Conservation (phyloP, 1,140 invertebrate genomes). For the Pseudachorutes palmiensis region DNA sequence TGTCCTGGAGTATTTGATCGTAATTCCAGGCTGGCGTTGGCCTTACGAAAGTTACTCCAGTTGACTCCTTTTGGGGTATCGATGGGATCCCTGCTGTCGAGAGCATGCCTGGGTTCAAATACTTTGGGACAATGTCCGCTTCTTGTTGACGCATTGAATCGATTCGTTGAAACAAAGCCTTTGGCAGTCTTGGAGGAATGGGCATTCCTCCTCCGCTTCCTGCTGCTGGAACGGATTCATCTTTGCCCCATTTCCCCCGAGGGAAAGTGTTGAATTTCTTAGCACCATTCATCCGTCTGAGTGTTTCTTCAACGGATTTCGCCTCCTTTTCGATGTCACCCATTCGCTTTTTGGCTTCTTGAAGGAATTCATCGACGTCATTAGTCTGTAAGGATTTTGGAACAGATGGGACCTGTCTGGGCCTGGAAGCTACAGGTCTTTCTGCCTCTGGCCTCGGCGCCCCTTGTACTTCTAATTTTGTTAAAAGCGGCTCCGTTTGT, state of each 20-base stretch:
- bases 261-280: no score
- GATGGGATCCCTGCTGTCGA: no score
- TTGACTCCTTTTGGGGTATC: no score
- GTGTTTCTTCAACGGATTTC: slow-evolving; percentile 12
- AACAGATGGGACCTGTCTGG: neutral
- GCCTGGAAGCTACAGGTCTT: neutral
- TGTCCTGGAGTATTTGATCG: no score
- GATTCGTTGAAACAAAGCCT: no score
- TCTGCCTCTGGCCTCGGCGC: neutral
- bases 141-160: no score
- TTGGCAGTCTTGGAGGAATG: no score
- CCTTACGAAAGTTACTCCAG: no score
- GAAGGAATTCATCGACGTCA: slow-evolving; percentile 27
- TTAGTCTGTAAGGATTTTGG: neutral
- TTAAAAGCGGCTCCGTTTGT: neutral
- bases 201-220: no score
- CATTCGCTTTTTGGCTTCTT: slow-evolving; percentile 29
- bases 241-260: neutral
- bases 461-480: neutral
- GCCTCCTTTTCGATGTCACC: slow-evolving; percentile 29
- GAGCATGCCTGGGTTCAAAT: no score
- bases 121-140: no score
- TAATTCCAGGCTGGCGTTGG: no score
- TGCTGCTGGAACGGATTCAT: neutral
- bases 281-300: neutral